A percentile compares a stretch with the other conserved stretches of the same genome.
These are phyloP conservation scores for Atta cephalotes DNA, from an alignment of 1,140 invertebrate genomes.

Conservation along the genomic window DNA sequence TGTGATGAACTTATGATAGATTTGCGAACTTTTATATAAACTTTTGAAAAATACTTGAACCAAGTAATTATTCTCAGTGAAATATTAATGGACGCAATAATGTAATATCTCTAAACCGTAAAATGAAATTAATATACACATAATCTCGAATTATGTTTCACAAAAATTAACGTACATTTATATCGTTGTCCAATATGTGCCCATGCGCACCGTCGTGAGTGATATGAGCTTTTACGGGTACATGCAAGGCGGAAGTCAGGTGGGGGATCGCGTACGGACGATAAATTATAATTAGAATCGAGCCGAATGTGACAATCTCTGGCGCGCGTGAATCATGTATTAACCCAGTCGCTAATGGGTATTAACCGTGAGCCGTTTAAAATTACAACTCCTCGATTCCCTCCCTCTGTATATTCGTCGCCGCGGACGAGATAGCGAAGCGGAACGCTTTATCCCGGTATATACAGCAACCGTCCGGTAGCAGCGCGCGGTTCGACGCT, in stretches of 20 bases:
- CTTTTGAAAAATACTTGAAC: no score
- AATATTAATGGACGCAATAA: background rate
- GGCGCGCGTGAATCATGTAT: constrained; percentile 66
- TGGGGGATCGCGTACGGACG: constrained; percentile 47
- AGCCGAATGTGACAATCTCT: constrained; percentile 71
- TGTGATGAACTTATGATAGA: no score
- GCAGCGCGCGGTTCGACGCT: background rate
- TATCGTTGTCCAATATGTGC: background rate
- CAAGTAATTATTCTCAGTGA: no score
- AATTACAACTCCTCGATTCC: constrained; percentile 55
- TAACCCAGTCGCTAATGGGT: constrained; percentile 68
- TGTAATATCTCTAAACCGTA: background rate
- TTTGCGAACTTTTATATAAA: no score
- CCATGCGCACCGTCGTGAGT: background rate
- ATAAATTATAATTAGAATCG: constrained; percentile 80
- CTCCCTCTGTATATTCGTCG: background rate
- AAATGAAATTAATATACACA: background rate
- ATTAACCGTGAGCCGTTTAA: constrained; percentile 67
- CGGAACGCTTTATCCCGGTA: constrained; percentile 14
- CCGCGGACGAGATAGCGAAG: background rate
- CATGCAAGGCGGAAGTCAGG: background rate
- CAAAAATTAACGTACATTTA: background rate
- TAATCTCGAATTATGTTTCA: background rate
- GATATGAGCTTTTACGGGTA: background rate
- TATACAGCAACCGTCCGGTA: background rate